A percentile compares a stretch with the other conserved stretches of the same genome.
Evolutionary conservation across 2,113 vertebrate genomes (phyloP).

Genomic region (Canis aureus): DNA sequence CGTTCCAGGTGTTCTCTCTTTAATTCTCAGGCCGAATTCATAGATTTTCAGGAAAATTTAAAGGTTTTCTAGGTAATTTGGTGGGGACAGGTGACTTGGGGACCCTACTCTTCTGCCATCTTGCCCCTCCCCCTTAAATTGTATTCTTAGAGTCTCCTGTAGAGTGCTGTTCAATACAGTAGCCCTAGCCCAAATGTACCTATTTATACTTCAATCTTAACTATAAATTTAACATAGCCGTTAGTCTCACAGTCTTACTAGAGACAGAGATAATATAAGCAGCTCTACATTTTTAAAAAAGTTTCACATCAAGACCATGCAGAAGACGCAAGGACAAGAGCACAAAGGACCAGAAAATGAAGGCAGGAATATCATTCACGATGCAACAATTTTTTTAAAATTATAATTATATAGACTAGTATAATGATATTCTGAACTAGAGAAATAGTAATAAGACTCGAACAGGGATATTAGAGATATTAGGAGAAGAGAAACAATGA

Average conservation of each 20-base stretch:
- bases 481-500: neutral
- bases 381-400: neutral
- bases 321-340: neutral
- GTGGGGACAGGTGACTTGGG: no score
- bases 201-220: slow-evolving; percentile 37
- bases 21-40: no score
- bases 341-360: neutral
- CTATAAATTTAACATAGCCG: neutral
- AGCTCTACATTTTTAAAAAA: neutral
- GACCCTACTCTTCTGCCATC: no score
- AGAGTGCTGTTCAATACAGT: neutral
- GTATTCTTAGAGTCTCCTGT: neutral
- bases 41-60: no score
- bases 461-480: neutral
- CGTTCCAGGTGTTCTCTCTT: no score
- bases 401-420: neutral
- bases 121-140: neutral
- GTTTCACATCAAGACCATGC: neutral
- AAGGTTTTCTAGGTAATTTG: no score
- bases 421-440: neutral
- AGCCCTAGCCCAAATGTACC: neutral
- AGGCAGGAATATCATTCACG: neutral
- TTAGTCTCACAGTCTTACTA: neutral
- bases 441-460: neutral
- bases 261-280: neutral